Evolutionary conservation across 2,888 invertebrate species (phyloP).

Genomic region (Schrankia costaestrigalis): DNA sequence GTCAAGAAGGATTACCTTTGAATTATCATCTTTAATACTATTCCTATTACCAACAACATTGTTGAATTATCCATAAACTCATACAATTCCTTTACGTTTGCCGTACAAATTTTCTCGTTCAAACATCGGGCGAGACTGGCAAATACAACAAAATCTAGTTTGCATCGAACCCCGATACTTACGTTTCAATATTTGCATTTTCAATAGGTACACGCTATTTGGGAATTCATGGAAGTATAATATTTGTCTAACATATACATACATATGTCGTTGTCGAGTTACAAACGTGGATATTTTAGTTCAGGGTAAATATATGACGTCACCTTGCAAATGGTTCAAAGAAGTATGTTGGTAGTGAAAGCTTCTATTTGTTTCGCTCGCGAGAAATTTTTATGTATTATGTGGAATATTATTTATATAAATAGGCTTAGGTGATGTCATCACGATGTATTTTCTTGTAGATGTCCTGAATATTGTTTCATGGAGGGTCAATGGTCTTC

Average conservation of each 20-base stretch:
- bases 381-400: too few species aligned
- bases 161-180: slow-evolving; percentile 36
- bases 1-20: too few species aligned
- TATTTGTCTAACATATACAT: slow-evolving; percentile 23
- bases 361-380: too few species aligned
- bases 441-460: too few species aligned
- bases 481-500: too few species aligned
- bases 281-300: slow-evolving; percentile 2
- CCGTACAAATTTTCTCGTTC: slow-evolving; percentile 19
- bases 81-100: slow-evolving; percentile 11
- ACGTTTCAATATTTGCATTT: slow-evolving; percentile 40
- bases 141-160: slow-evolving; percentile 46
- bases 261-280: slow-evolving; percentile 4
- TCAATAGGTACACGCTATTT: slow-evolving; percentile 24
- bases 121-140: slow-evolving; percentile 30
- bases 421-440: too few species aligned
- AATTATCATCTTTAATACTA: too few species aligned
- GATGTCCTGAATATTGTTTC: too few species aligned
- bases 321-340: not conserved
- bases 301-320: slow-evolving; percentile 2
- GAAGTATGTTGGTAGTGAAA: too few species aligned
- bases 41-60: too few species aligned
- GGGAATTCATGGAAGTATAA: slow-evolving; percentile 30
- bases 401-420: too few species aligned
- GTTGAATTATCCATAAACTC: too few species aligned